phyloP scores from a whole-genome alignment of 1,140 invertebrate species.

The Temnothorax nylanderi region DNA sequence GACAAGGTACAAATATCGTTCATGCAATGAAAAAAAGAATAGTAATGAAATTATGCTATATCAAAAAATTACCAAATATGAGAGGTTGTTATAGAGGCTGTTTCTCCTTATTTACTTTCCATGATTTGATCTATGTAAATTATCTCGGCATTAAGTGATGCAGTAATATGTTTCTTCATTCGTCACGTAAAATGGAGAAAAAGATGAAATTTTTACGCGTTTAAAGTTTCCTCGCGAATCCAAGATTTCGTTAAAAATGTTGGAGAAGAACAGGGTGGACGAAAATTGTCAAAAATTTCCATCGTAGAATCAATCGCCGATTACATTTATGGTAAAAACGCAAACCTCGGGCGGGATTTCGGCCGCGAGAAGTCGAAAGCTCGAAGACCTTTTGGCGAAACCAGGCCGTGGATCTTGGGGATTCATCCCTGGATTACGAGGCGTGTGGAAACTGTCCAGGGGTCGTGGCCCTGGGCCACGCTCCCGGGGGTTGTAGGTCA shows the following conservation, averaged over 20 bases:
- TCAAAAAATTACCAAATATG: not conserved
- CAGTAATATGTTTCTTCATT: not conserved
- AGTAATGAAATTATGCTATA: not conserved
- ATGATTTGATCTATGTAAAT: not conserved
- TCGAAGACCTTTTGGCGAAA: constrained; percentile 52
- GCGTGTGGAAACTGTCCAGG: constrained; percentile 67
- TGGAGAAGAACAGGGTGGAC: not conserved
- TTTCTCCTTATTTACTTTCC: not conserved
- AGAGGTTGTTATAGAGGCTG: not conserved
- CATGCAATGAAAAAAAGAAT: not conserved
- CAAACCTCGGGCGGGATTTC: constrained; percentile 2
- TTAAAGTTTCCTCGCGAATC: not conserved
- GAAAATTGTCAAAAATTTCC: constrained; percentile 48
- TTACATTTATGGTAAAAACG: constrained; percentile 15
- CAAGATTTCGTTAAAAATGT: not conserved
- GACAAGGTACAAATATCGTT: not conserved
- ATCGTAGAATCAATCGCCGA: constrained; percentile 15
- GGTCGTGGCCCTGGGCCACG: constrained; percentile 63
- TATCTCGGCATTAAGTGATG: not conserved
- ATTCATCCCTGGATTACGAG: constrained; percentile 71
- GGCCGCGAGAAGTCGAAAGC: constrained; percentile 53
- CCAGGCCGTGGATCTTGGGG: constrained; percentile 69
- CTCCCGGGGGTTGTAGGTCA: constrained; percentile 66
- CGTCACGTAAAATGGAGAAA: not conserved
- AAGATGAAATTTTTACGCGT: constrained; percentile 7